Conservation (phyloP, 2,797 vertebrate genomes). For the Spondyliosoma cantharus region DNA sequence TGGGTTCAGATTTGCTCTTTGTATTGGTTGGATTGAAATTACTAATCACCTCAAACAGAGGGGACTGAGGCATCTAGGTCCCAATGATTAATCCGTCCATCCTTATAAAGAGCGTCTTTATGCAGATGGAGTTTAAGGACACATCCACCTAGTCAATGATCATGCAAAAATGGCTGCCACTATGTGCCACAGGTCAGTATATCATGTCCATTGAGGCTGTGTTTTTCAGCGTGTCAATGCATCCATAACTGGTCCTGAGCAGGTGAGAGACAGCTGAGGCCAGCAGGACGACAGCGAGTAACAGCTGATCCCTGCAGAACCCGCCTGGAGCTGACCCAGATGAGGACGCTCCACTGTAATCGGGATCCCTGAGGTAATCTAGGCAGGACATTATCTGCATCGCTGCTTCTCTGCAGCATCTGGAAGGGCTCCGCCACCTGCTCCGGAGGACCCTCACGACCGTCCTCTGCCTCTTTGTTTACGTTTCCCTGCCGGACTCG, state of each 20-base stretch:
- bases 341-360: slow-evolving; percentile 75
- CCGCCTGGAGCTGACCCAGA: slow-evolving; percentile 76
- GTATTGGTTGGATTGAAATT: not conserved
- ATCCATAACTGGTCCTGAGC: slow-evolving; percentile 57
- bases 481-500: slow-evolving; percentile 13
- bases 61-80: too few relatives aligned
- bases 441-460: slow-evolving; percentile 58
- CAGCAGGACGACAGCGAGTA: slow-evolving; percentile 56
- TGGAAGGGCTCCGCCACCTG: slow-evolving; percentile 73
- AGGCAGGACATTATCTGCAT: slow-evolving; percentile 79
- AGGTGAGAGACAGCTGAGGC: slow-evolving; percentile 84
- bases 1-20: not conserved
- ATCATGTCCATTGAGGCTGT: slow-evolving; percentile 10
- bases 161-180: not conserved
- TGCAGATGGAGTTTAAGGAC: not conserved
- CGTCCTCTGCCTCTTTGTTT: slow-evolving; percentile 61
- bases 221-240: slow-evolving; percentile 24
- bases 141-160: slow-evolving; percentile 1
- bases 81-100: not conserved
- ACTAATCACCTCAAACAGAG: not conserved
- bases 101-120: not conserved
- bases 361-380: slow-evolving; percentile 79
- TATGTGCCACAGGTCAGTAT: not conserved
- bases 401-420: slow-evolving; percentile 72
- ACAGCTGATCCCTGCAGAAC: slow-evolving; percentile 78